Conservation (phyloP, 1,140 invertebrate species). For the Musca domestica region DNA sequence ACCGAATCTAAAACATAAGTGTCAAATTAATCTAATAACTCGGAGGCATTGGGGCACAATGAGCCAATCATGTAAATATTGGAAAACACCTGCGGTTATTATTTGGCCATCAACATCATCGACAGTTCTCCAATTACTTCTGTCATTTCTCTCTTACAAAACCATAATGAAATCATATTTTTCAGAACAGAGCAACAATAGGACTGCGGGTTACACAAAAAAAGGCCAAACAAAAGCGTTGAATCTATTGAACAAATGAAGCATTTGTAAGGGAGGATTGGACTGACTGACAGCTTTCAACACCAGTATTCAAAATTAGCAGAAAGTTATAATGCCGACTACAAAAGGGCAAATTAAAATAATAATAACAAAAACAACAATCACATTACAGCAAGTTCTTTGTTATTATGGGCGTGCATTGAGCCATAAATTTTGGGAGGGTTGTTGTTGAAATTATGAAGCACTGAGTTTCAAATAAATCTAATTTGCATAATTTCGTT, state of each 20-base stretch:
- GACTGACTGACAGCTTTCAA: background rate
- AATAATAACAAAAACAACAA: background rate
- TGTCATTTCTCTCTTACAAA: background rate
- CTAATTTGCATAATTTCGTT: constrained; percentile 11
- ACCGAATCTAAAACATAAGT: background rate
- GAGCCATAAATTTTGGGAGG: no score
- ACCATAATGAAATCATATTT: constrained; percentile 18
- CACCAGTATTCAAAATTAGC: background rate
- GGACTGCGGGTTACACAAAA: no score
- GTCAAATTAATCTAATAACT: background rate
- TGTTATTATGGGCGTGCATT: background rate
- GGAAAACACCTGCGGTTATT: background rate
- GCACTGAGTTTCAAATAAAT: background rate
- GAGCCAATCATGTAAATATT: background rate
- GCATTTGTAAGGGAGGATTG: background rate
- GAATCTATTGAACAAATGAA: background rate
- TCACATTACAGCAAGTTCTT: background rate
- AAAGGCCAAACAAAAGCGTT: background rate
- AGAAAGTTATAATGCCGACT: no score
- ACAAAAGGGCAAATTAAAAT: background rate
- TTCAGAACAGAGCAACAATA: background rate
- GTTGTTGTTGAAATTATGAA: background rate
- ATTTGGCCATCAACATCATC: background rate
- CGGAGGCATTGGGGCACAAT: background rate
- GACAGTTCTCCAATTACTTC: background rate